A percentile compares a stretch with the other conserved stretches of the same genome.
These are phyloP conservation scores for Harpagifer antarcticus DNA, from an alignment of 2,797 vertebrate genomes.

Conservation along the genomic window DNA sequence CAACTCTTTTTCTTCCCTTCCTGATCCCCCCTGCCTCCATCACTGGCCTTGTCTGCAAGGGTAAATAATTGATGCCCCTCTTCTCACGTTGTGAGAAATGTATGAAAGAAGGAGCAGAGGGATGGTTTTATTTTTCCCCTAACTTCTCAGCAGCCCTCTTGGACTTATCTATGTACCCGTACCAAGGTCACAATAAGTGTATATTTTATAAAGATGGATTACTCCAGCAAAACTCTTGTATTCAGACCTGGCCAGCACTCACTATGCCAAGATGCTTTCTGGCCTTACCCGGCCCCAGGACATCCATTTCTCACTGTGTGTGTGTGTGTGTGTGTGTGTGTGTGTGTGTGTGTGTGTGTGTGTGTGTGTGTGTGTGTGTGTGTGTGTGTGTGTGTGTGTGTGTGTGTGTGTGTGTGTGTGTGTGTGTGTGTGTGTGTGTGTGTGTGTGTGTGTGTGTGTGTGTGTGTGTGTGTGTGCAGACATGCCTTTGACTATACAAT, in stretches of 20 bases:
- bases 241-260: conserved; percentile 57
- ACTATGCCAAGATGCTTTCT: conserved; percentile 52
- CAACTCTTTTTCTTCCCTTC: not conserved
- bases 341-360: conserved; percentile 4
- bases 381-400: conserved; percentile 12
- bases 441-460: too few relatives aligned
- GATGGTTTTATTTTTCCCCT: conserved; percentile 74
- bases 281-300: conserved; percentile 52
- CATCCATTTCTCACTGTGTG: conserved; percentile 61
- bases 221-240: conserved; percentile 57
- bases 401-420: conserved; percentile 15
- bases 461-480: conserved; percentile 23
- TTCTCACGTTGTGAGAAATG: conserved; percentile 77
- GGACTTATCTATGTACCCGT: conserved; percentile 77
- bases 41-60: conserved; percentile 72
- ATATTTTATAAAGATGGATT: conserved; percentile 83
- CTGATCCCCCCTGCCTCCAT: conserved; percentile 31
- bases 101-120: conserved; percentile 74
- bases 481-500: conserved; percentile 48
- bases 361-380: not conserved
- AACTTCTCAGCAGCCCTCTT: conserved; percentile 70
- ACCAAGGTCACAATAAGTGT: conserved; percentile 84
- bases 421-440: conserved; percentile 14
- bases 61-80: conserved; percentile 83
- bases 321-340: not conserved